Base-by-base conservation (phyloP, 2,797 vertebrate genomes). In the Notoglanidium macrostoma region DNA sequence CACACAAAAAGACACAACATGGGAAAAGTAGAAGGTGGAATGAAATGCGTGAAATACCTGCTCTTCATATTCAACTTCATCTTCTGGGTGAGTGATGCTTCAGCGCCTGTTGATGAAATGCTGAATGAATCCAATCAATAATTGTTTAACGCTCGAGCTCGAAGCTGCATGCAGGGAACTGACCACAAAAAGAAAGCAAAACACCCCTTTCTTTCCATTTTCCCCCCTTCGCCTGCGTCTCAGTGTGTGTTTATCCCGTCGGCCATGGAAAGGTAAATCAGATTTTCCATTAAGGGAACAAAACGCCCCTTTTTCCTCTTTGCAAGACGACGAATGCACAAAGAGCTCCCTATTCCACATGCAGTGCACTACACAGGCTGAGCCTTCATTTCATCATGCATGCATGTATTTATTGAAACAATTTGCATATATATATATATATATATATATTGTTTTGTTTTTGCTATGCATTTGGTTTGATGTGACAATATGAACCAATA, bases 11-110 rank as follows among this genome's bases (percentile, higher is more conserved):
- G 11, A 54, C 1, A 59, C 82, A 87, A 90, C 23, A 98, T 98
- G 98, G 97, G 97, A 90, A 96, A 96, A 91, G 96, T 96, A 89
- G 96, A 95, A 94, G 96, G 96, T 89, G 96, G 96, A 89, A 97
- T 98, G 97, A 97, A 96, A 90, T 98, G 97, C 84, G 94, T 98
- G 87, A 99, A 98, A 93, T 97, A 97, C 91, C 96, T 98, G 91
- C 95, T 99, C 87, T 97, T 98, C 92, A 93, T 97, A 79, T 98
- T 98, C 96, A 99, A 98, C 96, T 97, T 98, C 91, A 96, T 96
- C 83, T 98, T 98, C 95, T 98, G 97, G 98, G 98, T 99, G 94
- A 98, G 97, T 96, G 88, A 63, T 67, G 9, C 32, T n/a, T 57
- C 6, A 77, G 77, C 8, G 68, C 84, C 83, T 84, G 83, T 46